A percentile compares a stretch with the other conserved stretches of the same genome.
phyloP scores from a whole-genome alignment of 2,797 vertebrate genomes.

The Sebastes nivosus region DNA sequence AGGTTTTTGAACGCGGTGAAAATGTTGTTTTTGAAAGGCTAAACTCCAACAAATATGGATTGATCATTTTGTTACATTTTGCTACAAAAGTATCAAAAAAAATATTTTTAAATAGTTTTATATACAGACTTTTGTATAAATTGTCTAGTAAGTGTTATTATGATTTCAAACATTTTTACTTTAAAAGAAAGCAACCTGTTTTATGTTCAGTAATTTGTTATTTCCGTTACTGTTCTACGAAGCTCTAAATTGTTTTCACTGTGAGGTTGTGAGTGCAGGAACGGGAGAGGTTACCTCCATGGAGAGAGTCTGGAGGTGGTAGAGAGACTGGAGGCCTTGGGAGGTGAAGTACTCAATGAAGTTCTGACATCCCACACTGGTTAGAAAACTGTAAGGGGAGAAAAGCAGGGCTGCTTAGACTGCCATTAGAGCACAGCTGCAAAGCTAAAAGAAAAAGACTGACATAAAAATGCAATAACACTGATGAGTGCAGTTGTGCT shows the following conservation, averaged over 20 bases:
- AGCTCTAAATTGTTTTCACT: not conserved
- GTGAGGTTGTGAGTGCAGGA: conserved; percentile 20
- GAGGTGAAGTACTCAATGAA: conserved; percentile 99
- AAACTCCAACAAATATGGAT: too few species aligned
- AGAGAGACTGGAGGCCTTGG: conserved; percentile 96
- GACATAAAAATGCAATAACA: not conserved
- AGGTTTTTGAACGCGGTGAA: too few species aligned
- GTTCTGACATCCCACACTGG: conserved; percentile 98
- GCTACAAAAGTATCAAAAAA: too few species aligned
- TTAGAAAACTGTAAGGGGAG: conserved; percentile 94
- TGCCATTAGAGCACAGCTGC: conserved; percentile 30
- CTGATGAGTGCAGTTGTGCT: not conserved
- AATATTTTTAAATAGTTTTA: too few species aligned
- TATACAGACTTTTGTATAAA: too few species aligned
- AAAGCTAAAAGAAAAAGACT: conserved; percentile 11
- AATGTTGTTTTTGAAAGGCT: too few species aligned
- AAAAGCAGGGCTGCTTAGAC: conserved; percentile 83
- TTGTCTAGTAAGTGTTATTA: too few species aligned
- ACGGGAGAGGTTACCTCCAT: conserved; percentile 89
- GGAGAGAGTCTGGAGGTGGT: conserved; percentile 97
- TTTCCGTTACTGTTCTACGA: not conserved
- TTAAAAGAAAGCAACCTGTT: not conserved
- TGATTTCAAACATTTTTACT: not conserved
- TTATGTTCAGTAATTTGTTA: not conserved
- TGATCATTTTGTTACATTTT: too few species aligned